Evolutionary conservation across 2,797 vertebrate species (phyloP), one percentile per base, ranked within the genome.

Genomic region (Urosaurus nigricauda): DNA sequence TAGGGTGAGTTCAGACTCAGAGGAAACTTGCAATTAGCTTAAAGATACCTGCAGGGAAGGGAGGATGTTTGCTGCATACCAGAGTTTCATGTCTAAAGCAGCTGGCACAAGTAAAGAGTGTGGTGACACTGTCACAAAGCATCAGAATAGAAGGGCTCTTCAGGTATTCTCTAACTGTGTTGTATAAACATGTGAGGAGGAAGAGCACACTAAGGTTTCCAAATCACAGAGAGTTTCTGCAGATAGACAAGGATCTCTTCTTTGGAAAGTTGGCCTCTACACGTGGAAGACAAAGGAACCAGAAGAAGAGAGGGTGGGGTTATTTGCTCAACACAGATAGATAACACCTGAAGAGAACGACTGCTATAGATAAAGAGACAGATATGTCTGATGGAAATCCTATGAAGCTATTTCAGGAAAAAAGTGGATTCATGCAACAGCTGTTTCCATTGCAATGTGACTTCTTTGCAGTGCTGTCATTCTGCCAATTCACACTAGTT

Each of bases 21-120:
- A 86, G 84, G 79, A 89, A 89, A 68, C 60, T 53, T 85, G 84
- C 84, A 89, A 86, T 86, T 82, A 86, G 84, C 35, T 68, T 65
- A 82, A 86, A 65, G 58, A 83, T 82, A 86, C 71, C 84, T 86
- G 79, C 29, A 70, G 79, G 88, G 84, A 68, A 89, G 88, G 88
- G 71, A 89, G 60, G 84, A 68, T 11, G 12, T 78, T 68, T 86
- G 84, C 35, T 77, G 29, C 79, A 79, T 70, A 37, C 60, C 63
- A 70, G 60, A 84, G 74, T 63, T 73, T 56, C 53, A 21, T 29
- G 17, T 12, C 65, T 47, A 60, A 79, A 71, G 53, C 11, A 89
- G 83, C 53, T 85, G 65, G 29, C 32, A 84, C 71, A 75, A 40
- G 16, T 80, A 74, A 89, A 43, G 79, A 65, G 68, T 74, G 70